Conservation (phyloP, 1,140 invertebrate species). For the Bilobella aurantiaca region DNA sequence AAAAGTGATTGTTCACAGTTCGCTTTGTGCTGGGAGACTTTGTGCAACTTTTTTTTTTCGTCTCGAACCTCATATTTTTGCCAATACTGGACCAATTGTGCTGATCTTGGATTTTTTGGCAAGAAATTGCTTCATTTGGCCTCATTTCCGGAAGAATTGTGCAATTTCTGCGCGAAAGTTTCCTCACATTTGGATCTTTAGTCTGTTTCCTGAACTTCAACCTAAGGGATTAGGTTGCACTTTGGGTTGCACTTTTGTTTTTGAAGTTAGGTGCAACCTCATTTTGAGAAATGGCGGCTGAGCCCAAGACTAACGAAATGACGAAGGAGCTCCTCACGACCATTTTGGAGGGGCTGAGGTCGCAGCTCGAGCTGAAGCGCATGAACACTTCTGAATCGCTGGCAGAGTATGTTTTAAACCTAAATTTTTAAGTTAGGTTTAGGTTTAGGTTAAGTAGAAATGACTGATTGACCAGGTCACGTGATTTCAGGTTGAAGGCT, state of each 20-base stretch:
- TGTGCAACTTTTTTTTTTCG: too few relatives aligned
- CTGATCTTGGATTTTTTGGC: too few relatives aligned
- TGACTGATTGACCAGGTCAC: background rate
- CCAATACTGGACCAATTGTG: too few relatives aligned
- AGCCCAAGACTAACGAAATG: background rate
- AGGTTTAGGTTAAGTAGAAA: background rate
- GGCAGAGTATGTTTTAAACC: background rate
- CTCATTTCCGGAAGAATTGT: too few relatives aligned
- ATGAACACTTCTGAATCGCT: background rate
- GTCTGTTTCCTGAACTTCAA: too few relatives aligned
- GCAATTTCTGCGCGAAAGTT: too few relatives aligned
- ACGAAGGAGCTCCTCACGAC: background rate
- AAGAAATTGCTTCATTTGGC: too few relatives aligned
- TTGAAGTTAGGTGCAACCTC: background rate
- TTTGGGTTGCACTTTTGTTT: background rate
- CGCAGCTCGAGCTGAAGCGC: background rate
- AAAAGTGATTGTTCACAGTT: too few relatives aligned
- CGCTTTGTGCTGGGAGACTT: too few relatives aligned
- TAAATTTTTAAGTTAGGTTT: background rate
- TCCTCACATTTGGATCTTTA: too few relatives aligned
- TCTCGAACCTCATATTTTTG: too few relatives aligned
- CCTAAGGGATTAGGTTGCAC: background rate
- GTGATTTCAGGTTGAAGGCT: background rate
- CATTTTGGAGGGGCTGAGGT: background rate
- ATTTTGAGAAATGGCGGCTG: background rate